Evolutionary conservation across 2,888 invertebrate genomes (phyloP), one percentile per base, ranked within the genome.

Genomic region (Andrena hattorfiana): DNA sequence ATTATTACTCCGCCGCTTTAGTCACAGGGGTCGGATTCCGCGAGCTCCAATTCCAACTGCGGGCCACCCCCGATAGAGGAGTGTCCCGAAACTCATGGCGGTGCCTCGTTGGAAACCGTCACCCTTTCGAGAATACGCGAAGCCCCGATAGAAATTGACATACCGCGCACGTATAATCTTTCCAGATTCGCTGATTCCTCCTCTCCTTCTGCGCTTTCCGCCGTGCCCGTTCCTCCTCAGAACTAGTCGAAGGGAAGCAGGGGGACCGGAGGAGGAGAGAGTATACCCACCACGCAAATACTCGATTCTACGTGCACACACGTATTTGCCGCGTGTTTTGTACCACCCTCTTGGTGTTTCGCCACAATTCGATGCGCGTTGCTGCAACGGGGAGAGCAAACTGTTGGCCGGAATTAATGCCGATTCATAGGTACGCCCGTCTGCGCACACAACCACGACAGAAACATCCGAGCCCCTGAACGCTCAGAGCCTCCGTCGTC

Each of bases 81-180:
- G 28, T 51, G 59, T 74, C 63, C 48, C 73, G 68, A 72, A 81
- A 81, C 67, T 72, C 68, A 30, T 23, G 60, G 32, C 69, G 51
- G 64, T 75, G 69, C 68, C 13, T 13, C 28, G 2, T 23, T 8
- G 54, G 42, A 16, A 4, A 48, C 8, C 66, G 62, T 54, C 62
- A 35, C 62, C 42, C 63, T 28, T 54, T 28, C 54, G 68, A 32
- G 48, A 6, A 20, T 4, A n/a, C 20, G n/a, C 32, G 49, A 8
- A 10, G 10, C 48, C 48, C 20, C 13, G 62, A 59, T 59, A 71
- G 54, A 72, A 77, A 67, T 79, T 79, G 77, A 76, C 76, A 81
- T 62, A 62, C 73, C 35, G 69, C 48, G 69, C 84, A 82, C 81
- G 84, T 86, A 81, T 84, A 86, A 86, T 86, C 83, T 83, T 81